Conservation (phyloP, 2,888 invertebrate genomes). For the Phyllotreta cruciferae region DNA sequence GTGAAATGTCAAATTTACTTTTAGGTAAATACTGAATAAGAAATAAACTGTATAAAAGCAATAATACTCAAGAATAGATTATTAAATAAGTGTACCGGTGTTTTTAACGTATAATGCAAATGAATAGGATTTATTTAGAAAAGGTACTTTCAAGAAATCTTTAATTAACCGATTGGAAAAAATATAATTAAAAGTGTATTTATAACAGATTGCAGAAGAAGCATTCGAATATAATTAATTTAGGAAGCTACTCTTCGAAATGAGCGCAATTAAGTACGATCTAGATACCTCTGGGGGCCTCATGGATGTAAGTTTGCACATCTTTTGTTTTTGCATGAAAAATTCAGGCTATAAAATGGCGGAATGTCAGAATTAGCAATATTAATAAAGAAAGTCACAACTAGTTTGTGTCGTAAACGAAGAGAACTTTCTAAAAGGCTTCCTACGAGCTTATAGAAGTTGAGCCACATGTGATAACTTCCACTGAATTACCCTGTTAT, state of each 20-base stretch:
- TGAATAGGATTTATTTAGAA: conserved; percentile 26
- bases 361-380: conserved; percentile 34
- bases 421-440: neutral
- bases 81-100: conserved; percentile 27
- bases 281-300: conserved; percentile 80
- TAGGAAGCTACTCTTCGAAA: conserved; percentile 46
- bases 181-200: conserved; percentile 13
- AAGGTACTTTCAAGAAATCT: conserved; percentile 26
- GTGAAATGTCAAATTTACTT: conserved; percentile 36
- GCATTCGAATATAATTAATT: conserved; percentile 12
- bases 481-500: neutral
- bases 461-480: neutral
- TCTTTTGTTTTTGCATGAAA: conserved; percentile 38
- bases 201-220: conserved; percentile 5
- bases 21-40: conserved; percentile 34
- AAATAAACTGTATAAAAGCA: conserved; percentile 23
- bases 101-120: conserved; percentile 24
- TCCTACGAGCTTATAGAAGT: neutral
- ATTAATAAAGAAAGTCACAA: conserved; percentile 14
- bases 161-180: conserved; percentile 32
- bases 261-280: conserved; percentile 76
- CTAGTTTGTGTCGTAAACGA: neutral
- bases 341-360: conserved; percentile 46
- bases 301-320: conserved; percentile 77
- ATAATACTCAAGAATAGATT: conserved; percentile 33